Evolutionary conservation across 2,888 invertebrate genomes (phyloP).

Genomic region (Eudemis profundana): DNA sequence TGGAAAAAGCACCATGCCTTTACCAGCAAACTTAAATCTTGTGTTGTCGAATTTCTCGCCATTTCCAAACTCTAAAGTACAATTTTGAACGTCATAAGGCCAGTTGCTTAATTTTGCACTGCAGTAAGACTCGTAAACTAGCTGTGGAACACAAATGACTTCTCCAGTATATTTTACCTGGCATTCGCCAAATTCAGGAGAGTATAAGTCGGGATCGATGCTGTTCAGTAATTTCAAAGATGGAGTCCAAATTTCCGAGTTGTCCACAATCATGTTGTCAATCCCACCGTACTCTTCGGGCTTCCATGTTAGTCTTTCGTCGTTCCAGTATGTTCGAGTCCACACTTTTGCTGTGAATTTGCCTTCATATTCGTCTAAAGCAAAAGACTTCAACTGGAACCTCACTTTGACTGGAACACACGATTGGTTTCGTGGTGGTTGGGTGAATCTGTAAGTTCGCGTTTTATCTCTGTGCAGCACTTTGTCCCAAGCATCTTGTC

Average conservation of each 20-base stretch:
- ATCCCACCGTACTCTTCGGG: conserved; percentile 10
- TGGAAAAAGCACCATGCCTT: neutral
- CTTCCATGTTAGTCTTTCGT: conserved; percentile 13
- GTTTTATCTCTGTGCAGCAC: neutral
- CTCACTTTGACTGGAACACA: conserved; percentile 12
- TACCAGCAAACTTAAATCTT: neutral
- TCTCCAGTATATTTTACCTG: neutral
- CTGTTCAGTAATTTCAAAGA: conserved; percentile 13
- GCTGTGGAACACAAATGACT: conserved; percentile 3
- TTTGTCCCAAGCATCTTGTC: conserved; percentile 19
- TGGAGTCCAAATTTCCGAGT: conserved; percentile 14
- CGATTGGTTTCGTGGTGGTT: conserved; percentile 12
- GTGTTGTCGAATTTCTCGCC: neutral
- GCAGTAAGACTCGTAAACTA: conserved; percentile 26
- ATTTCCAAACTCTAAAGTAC: conserved; percentile 19
- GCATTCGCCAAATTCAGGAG: neutral
- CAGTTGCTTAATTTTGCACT: conserved; percentile 9
- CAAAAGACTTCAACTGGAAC: conserved; percentile 17
- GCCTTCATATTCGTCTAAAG: conserved; percentile 25
- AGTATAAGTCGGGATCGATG: neutral
- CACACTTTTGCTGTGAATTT: conserved; percentile 24
- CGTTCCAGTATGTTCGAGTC: conserved; percentile 1
- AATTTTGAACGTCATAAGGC: conserved; percentile 24
- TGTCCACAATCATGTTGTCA: neutral
- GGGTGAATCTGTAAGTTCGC: neutral